phyloP scores from a whole-genome alignment of 1,140 invertebrate genomes.

The Zaprionus ghesquierei region DNA sequence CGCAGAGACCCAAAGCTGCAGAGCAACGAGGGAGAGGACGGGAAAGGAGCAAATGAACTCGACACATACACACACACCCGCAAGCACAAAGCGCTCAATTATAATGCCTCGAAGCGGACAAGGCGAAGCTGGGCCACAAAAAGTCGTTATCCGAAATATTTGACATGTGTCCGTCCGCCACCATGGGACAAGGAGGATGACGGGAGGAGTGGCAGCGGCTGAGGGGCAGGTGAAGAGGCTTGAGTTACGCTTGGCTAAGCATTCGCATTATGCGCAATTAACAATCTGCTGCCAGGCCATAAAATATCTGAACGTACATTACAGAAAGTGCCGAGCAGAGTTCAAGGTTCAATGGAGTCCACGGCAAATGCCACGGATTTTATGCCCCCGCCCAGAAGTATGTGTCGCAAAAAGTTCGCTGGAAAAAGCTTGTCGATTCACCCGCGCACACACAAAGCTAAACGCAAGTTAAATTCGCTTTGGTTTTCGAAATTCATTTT shows the following conservation, averaged over 20 bases:
- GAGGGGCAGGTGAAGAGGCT: conserved; percentile 14
- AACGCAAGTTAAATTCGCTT: not conserved
- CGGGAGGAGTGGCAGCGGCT: not conserved
- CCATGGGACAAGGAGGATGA: not conserved
- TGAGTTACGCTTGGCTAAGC: conserved; percentile 33
- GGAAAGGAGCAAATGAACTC: conserved; percentile 58
- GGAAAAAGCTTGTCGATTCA: not conserved
- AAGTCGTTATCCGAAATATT: conserved; percentile 78
- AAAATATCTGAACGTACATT: conserved; percentile 27
- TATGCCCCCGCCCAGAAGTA: conserved; percentile 28
- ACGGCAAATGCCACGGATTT: conserved; percentile 33
- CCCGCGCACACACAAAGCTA: not conserved
- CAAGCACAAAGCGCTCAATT: conserved; percentile 68
- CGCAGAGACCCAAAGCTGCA: conserved; percentile 20
- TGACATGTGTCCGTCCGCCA: conserved; percentile 54
- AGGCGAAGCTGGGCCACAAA: conserved; percentile 23
- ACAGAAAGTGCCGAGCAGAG: conserved; percentile 18
- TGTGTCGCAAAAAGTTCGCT: conserved; percentile 9
- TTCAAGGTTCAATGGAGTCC: conserved; percentile 60
- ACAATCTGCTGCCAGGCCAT: conserved; percentile 41
- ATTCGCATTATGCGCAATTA: conserved; percentile 60
- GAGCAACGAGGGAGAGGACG: not conserved
- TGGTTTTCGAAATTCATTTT: not conserved
- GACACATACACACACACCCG: conserved; percentile 10
- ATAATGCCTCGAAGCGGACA: conserved; percentile 52